Percentiles rank a stretch among this genome's conserved stretches.
Conservation (phyloP, 2,113 vertebrate genomes). For the Lampris incognitus region DNA sequence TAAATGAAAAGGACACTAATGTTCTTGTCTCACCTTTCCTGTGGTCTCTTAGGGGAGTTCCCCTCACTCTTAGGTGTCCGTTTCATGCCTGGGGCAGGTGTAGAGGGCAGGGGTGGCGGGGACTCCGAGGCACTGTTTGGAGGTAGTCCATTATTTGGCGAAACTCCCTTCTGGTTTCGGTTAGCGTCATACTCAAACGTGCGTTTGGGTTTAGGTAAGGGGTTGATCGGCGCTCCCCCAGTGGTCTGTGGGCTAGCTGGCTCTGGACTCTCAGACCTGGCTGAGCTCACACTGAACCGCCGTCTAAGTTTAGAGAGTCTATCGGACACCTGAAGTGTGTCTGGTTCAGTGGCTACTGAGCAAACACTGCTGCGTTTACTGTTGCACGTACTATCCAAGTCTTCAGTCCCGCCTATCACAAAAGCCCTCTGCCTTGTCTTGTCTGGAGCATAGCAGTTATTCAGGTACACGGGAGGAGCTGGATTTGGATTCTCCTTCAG, state of each 20-base stretch:
- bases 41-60: constrained; percentile 83
- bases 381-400: constrained; percentile 79
- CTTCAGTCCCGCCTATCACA: constrained; percentile 81
- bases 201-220: constrained; percentile 97
- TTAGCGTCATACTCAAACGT: constrained; percentile 99
- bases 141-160: constrained; percentile 91
- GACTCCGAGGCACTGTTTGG: constrained; percentile 84
- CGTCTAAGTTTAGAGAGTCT: constrained; percentile 85
- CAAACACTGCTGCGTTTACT: constrained; percentile 85
- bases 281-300: constrained; percentile 78
- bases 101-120: constrained; percentile 90
- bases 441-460: constrained; percentile 93
- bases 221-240: constrained; percentile 87
- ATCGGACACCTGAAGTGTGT: constrained; percentile 81
- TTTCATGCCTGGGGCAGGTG: constrained; percentile 89
- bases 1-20: not conserved
- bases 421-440: constrained; percentile 87
- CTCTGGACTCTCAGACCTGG: constrained; percentile 80
- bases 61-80: constrained; percentile 85
- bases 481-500: constrained; percentile 93
- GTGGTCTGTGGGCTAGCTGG: constrained; percentile 75
- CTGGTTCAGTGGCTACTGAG: constrained; percentile 84
- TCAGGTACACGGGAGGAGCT: constrained; percentile 92
- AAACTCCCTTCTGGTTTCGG: constrained; percentile 85
- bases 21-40: constrained; percentile 88